Percentiles rank a stretch among this genome's conserved stretches.
Conservation (phyloP, 2,113 vertebrate species). For the Puffinus mauretanicus region DNA sequence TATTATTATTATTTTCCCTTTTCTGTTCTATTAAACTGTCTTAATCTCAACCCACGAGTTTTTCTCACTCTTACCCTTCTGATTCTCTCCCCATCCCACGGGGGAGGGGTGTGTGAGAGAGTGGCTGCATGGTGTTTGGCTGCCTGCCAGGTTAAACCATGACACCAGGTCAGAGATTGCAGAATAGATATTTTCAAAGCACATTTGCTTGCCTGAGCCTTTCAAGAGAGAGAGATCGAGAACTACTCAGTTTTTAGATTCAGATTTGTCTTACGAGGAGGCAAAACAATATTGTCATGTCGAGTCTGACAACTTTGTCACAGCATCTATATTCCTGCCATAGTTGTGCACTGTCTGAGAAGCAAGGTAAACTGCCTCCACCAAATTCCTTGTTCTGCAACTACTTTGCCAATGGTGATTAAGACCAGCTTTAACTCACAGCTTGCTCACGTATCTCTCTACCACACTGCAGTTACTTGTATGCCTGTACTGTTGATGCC, state of each 20-base stretch:
- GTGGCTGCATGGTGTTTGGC: no score
- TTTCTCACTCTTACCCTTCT: no score
- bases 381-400: neutral
- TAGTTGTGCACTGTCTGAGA: neutral
- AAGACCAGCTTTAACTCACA: neutral
- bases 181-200: neutral
- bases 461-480: neutral
- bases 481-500: neutral
- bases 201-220: neutral
- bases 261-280: neutral
- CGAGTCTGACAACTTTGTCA: fast-evolving
- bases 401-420: neutral
- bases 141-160: no score
- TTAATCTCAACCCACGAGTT: no score
- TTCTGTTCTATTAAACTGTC: no score
- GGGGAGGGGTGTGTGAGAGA: no score
- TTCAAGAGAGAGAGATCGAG: neutral
- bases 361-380: neutral
- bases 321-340: neutral
- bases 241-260: neutral
- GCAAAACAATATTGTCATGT: neutral
- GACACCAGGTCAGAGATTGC: neutral
- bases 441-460: neutral
- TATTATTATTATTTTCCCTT: no score
- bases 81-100: no score